phyloP scores from a whole-genome alignment of 2,797 vertebrate genomes.

The Sebastes taczanowskii region DNA sequence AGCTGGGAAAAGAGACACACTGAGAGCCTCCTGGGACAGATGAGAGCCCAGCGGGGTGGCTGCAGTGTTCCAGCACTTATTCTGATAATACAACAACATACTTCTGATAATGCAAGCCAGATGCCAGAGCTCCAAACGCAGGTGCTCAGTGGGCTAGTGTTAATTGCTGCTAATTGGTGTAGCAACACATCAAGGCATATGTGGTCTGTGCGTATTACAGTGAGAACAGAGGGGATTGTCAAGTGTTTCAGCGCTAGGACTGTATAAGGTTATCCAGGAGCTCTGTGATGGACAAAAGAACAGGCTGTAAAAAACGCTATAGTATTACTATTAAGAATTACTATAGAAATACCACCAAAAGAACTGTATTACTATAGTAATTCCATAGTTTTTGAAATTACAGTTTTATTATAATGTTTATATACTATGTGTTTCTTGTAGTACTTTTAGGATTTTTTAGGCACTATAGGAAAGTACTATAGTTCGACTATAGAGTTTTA shows the following conservation, averaged over 20 bases:
- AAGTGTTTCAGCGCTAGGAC: conserved; percentile 38
- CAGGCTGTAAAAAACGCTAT: neutral
- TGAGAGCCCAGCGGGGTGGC: conserved; percentile 21
- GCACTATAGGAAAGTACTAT: too few relatives aligned
- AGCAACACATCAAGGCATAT: conserved; percentile 75
- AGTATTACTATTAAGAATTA: too few relatives aligned
- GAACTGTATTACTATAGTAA: too few relatives aligned
- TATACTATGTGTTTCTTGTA: too few relatives aligned
- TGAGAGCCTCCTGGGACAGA: conserved; percentile 25
- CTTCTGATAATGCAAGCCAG: conserved; percentile 72
- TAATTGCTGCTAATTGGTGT: conserved; percentile 87
- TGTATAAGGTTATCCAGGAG: conserved; percentile 28
- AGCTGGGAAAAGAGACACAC: conserved; percentile 17
- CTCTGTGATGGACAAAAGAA: conserved; percentile 10
- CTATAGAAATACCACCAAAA: too few relatives aligned
- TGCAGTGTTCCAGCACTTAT: conserved; percentile 56
- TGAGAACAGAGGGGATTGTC: conserved; percentile 58
- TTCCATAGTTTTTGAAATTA: too few relatives aligned
- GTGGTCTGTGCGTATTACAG: conserved; percentile 39
- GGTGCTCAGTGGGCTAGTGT: conserved; percentile 80
- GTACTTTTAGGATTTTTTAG: too few relatives aligned
- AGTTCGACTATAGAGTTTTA: too few relatives aligned
- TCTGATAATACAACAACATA: conserved; percentile 63
- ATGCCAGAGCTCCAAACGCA: conserved; percentile 75
- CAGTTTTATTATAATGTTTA: too few relatives aligned